Percentiles rank a stretch among this genome's conserved stretches.
phyloP scores from a whole-genome alignment of 2,888 invertebrate species.

The Yponomeuta cagnagella region DNA sequence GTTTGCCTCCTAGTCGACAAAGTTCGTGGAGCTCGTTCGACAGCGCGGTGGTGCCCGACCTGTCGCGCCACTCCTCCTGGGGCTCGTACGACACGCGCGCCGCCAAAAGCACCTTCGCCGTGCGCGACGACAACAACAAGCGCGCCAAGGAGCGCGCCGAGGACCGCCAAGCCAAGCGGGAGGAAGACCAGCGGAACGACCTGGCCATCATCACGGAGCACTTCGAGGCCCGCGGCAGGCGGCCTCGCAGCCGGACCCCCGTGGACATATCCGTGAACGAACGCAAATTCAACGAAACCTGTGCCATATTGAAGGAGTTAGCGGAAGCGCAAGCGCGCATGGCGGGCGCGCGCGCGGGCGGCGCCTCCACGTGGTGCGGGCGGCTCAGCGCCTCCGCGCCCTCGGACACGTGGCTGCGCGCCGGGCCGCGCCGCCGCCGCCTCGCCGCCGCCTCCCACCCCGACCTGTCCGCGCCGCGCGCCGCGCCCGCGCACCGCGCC shows the following conservation, averaged over 20 bases:
- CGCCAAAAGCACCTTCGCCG: slow-evolving; percentile 19
- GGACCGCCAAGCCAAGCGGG: slow-evolving; percentile 36
- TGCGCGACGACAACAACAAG: slow-evolving; percentile 19
- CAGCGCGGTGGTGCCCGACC: slow-evolving; percentile 83
- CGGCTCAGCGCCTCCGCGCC: slow-evolving; percentile 79
- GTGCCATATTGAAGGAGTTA: slow-evolving; percentile 78
- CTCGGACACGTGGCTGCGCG: slow-evolving; percentile 72
- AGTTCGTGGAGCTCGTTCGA: slow-evolving; percentile 85
- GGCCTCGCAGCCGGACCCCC: slow-evolving; percentile 23
- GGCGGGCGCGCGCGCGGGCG: slow-evolving; percentile 52
- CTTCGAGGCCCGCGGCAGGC: slow-evolving; percentile 31
- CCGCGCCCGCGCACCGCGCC: slow-evolving; percentile 40
- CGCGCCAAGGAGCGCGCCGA: slow-evolving; percentile 21
- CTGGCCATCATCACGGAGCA: slow-evolving; percentile 61
- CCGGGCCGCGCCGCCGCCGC: slow-evolving; percentile 50
- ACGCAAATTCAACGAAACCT: slow-evolving; percentile 67
- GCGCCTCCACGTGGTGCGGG: slow-evolving; percentile 60
- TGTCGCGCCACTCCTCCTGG: slow-evolving; percentile 88
- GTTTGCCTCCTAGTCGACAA: slow-evolving; percentile 21
- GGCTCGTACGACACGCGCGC: slow-evolving; percentile 83
- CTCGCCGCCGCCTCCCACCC: slow-evolving; percentile 57
- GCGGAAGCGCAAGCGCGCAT: slow-evolving; percentile 59
- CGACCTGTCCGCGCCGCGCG: slow-evolving; percentile 36
- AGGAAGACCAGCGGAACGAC: slow-evolving; percentile 46
- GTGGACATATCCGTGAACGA: slow-evolving; percentile 51